Conservation (phyloP, 2,888 invertebrate species). For the Meiosimyza platycephala region DNA sequence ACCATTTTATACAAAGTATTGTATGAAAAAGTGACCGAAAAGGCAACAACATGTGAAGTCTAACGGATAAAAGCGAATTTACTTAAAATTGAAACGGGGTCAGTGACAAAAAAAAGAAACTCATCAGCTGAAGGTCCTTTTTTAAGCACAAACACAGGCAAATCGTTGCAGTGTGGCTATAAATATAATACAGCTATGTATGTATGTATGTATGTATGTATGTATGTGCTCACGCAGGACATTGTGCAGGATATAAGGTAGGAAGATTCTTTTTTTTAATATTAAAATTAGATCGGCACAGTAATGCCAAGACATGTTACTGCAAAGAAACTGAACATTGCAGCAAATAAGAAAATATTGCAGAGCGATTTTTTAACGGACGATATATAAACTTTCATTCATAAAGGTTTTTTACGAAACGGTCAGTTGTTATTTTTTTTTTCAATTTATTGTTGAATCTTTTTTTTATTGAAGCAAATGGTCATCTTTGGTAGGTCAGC, state of each 20-base stretch:
- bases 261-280: neutral
- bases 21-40: neutral
- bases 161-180: neutral
- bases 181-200: neutral
- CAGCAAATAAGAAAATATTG: too few relatives aligned
- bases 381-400: too few relatives aligned
- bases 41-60: neutral
- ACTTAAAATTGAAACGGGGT: conserved; percentile 20
- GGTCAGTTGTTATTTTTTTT: conserved; percentile 18
- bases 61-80: too few relatives aligned
- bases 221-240: too few relatives aligned
- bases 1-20: neutral
- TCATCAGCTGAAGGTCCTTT: conserved; percentile 1
- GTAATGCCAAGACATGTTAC: neutral
- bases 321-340: too few relatives aligned
- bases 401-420: neutral
- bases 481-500: too few relatives aligned
- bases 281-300: conserved; percentile 28
- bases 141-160: neutral
- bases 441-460: neutral
- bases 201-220: too few relatives aligned
- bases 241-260: neutral
- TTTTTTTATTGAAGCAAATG: neutral
- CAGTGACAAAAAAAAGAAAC: conserved; percentile 5
- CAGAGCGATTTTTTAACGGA: too few relatives aligned